Conservation (phyloP, 64 coral and sea anemone genomes). For the Montipora capricornis region DNA sequence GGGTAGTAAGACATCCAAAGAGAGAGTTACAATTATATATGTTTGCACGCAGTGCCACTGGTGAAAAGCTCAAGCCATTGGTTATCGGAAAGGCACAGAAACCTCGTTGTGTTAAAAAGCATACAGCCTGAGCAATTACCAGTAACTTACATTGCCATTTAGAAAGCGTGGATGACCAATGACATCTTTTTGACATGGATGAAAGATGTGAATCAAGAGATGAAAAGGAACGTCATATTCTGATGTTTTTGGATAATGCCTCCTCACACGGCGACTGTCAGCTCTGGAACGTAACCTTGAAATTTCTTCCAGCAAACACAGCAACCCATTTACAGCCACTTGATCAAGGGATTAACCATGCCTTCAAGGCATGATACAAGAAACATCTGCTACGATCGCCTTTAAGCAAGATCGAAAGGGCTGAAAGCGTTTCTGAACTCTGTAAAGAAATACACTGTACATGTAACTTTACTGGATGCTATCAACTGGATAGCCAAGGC, state of each 20-base stretch:
- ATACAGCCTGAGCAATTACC: no score
- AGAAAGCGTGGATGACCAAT: no score
- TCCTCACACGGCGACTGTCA: neutral
- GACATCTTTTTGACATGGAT: neutral
- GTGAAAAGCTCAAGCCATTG: no score
- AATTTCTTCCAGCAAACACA: slow-evolving; percentile 1
- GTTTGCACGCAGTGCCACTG: no score
- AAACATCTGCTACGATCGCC: neutral
- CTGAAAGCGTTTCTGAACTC: slow-evolving; percentile 9
- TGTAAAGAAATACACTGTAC: neutral
- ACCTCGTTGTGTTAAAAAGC: no score
- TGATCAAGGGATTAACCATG: neutral
- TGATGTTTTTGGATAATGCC: slow-evolving; percentile 8
- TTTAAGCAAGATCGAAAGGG: slow-evolving; percentile 13
- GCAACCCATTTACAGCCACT: neutral
- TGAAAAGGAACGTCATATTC: slow-evolving; percentile 1
- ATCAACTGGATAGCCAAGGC: slow-evolving; percentile 20
- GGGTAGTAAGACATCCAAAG: no score
- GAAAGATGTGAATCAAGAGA: neutral
- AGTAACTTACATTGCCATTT: no score
- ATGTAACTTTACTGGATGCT: neutral
- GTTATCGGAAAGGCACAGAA: no score
- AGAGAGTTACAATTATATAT: no score
- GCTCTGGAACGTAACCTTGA: neutral
- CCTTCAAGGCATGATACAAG: neutral